Conservation (phyloP, 2,797 vertebrate species). For the Mus spretus region DNA sequence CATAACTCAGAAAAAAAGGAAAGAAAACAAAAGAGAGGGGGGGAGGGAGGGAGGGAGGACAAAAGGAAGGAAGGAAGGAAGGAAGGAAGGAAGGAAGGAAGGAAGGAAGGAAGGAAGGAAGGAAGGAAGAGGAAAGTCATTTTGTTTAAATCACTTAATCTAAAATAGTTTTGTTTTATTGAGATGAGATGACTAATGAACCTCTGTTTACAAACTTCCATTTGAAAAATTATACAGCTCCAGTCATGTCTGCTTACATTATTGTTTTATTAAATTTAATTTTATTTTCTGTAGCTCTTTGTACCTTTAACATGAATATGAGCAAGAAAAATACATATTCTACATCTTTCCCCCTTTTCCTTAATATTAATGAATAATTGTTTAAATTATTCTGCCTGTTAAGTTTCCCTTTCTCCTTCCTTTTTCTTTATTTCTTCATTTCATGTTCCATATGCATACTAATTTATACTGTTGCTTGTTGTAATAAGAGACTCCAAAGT, state of each 20-base stretch:
- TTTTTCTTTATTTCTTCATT: neutral
- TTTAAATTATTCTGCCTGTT: neutral
- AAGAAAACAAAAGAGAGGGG: neutral
- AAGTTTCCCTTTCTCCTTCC: neutral
- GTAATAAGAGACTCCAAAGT: neutral
- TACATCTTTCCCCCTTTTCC: neutral
- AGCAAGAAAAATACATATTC: neutral
- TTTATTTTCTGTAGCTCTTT: neutral
- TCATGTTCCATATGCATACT: neutral
- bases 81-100: too few relatives aligned
- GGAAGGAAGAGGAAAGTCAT: neutral
- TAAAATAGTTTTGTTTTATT: neutral
- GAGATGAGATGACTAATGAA: neutral
- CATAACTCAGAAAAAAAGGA: too few relatives aligned
- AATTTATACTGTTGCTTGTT: neutral
- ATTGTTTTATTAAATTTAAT: neutral
- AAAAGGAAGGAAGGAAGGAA: too few relatives aligned
- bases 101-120: fast-evolving
- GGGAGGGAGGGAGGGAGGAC: too few relatives aligned
- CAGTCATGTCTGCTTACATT: neutral
- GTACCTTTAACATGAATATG: constrained; percentile 6
- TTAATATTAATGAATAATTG: neutral
- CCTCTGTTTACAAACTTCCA: neutral
- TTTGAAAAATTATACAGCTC: constrained; percentile 20
- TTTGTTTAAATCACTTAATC: neutral